A percentile compares a stretch with the other conserved stretches of the same genome.
Conservation (phyloP, 2,888 invertebrate species). For the Amiota mariae region DNA sequence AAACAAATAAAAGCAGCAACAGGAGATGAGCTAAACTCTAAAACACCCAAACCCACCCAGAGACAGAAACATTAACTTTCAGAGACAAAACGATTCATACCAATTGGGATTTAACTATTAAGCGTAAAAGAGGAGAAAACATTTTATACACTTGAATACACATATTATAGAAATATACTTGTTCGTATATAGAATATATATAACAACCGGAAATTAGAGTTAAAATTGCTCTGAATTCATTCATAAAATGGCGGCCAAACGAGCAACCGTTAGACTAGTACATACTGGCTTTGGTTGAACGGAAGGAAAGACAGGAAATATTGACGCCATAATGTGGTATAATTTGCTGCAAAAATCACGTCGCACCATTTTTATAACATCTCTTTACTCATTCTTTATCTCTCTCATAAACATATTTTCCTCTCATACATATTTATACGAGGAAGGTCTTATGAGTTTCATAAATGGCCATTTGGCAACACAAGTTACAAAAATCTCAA, state of each 20-base stretch:
- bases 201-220: constrained; percentile 14
- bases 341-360: constrained; percentile 31
- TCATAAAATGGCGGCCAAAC: constrained; percentile 16
- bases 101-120: constrained; percentile 21
- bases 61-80: too few relatives aligned
- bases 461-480: too few relatives aligned
- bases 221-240: constrained; percentile 9
- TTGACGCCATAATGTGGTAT: constrained; percentile 26
- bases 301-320: constrained; percentile 12
- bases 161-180: neutral
- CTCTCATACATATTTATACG: neutral
- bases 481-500: too few relatives aligned
- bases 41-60: too few relatives aligned
- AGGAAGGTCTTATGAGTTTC: too few relatives aligned
- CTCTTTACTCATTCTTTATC: neutral
- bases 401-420: too few relatives aligned
- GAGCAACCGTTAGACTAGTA: too few relatives aligned
- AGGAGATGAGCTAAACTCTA: too few relatives aligned
- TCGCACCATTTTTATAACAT: neutral
- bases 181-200: neutral
- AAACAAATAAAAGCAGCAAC: too few relatives aligned
- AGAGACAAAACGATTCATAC: neutral
- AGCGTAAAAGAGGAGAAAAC: neutral
- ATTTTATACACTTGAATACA: neutral
- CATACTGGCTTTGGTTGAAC: neutral